Percentiles rank a stretch among this genome's conserved stretches.
Evolutionary conservation across 1,140 invertebrate genomes (phyloP).

Genomic region (Tribolium castaneum): DNA sequence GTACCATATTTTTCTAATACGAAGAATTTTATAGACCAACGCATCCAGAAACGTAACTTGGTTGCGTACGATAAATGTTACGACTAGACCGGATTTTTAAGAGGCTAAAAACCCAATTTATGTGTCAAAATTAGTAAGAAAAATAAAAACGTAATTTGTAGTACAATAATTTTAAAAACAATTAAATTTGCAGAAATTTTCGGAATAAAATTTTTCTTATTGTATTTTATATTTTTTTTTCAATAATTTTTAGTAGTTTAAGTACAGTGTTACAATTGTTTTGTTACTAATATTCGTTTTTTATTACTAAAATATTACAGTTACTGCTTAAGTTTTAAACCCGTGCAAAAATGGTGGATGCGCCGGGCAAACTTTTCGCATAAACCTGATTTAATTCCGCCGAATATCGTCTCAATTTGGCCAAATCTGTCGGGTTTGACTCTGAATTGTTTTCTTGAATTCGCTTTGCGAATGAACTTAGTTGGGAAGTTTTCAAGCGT

Average conservation of each 20-base stretch:
- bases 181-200: too few relatives aligned
- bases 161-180: too few relatives aligned
- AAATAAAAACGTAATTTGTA: too few relatives aligned
- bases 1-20: slow-evolving; percentile 26
- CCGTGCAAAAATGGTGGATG: neutral
- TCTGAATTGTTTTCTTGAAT: slow-evolving; percentile 11
- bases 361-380: neutral
- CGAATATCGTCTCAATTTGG: neutral
- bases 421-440: slow-evolving; percentile 1
- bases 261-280: too few relatives aligned
- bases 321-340: too few relatives aligned
- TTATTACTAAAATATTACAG: too few relatives aligned
- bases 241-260: too few relatives aligned
- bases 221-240: too few relatives aligned
- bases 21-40: neutral
- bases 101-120: too few relatives aligned
- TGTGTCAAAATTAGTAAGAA: too few relatives aligned
- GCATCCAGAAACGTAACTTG: slow-evolving; percentile 8
- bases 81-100: neutral
- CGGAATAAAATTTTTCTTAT: too few relatives aligned
- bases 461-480: slow-evolving; percentile 1
- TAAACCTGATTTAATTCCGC: slow-evolving; percentile 2
- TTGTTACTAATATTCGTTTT: too few relatives aligned
- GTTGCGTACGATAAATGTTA: slow-evolving; percentile 13
- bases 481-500: neutral